Evolutionary conservation across 2,797 vertebrate genomes (phyloP).

Genomic region (Sebastes kiyomatsui): DNA sequence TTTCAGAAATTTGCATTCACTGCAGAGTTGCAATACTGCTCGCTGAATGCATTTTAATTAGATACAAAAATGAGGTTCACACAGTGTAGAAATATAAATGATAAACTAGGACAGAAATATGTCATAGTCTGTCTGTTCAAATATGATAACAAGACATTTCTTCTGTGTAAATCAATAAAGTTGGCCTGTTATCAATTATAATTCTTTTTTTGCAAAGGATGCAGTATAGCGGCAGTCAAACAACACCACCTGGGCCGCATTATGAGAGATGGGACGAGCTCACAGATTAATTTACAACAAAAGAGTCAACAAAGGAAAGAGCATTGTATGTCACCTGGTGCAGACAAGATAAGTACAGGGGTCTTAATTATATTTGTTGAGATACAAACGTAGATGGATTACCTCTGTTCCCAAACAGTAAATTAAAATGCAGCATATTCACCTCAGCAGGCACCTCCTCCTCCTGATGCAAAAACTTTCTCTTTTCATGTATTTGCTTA

Average conservation of each 20-base stretch:
- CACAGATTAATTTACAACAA: slow-evolving; percentile 69
- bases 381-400: slow-evolving; percentile 77
- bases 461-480: slow-evolving; percentile 28
- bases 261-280: slow-evolving; percentile 60
- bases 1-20: slow-evolving; percentile 9
- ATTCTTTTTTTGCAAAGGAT: slow-evolving; percentile 48
- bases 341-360: slow-evolving; percentile 61
- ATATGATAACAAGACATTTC: slow-evolving; percentile 58
- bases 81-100: slow-evolving; percentile 25
- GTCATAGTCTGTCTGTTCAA: slow-evolving; percentile 40
- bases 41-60: slow-evolving; percentile 30
- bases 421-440: slow-evolving; percentile 70
- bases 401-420: slow-evolving; percentile 56
- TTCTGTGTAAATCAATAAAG: slow-evolving; percentile 53
- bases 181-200: slow-evolving; percentile 56
- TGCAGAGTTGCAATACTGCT: background rate
- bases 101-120: slow-evolving; percentile 43
- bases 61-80: background rate
- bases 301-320: slow-evolving; percentile 59
- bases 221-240: slow-evolving; percentile 24
- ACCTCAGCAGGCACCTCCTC: slow-evolving; percentile 48
- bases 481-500: slow-evolving; percentile 49
- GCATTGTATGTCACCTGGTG: slow-evolving; percentile 66
- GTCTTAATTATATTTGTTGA: slow-evolving; percentile 74
- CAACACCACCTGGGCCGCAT: slow-evolving; percentile 28